Evolutionary conservation across 1,140 invertebrate species (phyloP), one percentile per base, ranked within the genome.

Genomic region (Monomorium pharaonis): DNA sequence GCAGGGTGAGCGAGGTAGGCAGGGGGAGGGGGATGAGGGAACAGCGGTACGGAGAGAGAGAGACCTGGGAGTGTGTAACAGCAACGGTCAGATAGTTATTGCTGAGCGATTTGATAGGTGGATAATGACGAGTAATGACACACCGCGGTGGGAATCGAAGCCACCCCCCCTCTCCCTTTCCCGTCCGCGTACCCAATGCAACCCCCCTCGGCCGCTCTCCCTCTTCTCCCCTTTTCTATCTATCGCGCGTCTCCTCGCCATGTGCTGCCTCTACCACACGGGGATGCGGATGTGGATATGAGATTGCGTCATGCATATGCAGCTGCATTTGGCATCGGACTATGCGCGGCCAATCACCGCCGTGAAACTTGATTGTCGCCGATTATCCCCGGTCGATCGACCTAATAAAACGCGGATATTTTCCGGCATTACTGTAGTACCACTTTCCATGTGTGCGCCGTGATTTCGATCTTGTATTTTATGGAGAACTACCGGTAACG

Each of bases 121-220:
- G 93, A 94, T 94, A 95, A 95, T 95, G 94, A 94, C 94, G 93
- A 95, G 93, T 95, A 94, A 94, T 94, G 94, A 95, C 92, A 92
- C 91, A 90, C 88, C 89, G 90, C 89, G 90, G 91, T 89, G 88
- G 91, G 89, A 92, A 91, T 92, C 86, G 87, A 89, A 88, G 60
- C 89, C 75, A 62, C 47, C 51, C 51, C 74, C 30, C 49, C 58
- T 30, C 67, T 62, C 75, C 58, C 54, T 47, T 24, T 37, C 33
- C 27, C 24, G 3, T 30, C 37, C 76, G 72, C 47, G 70, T 44
- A 62, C 60, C 12, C 72, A 72, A 60, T 72, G 62, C 24, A 56
- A 62, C 69, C 86, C 56, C 47, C 18, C 51, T 12, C 51, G 21
- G 44, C 49, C 21, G 44, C 37, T 67, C 63, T 42, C 33, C 72